Base-by-base conservation (phyloP, 23 tunicate species). In the Aplidium turbinatum region DNA sequence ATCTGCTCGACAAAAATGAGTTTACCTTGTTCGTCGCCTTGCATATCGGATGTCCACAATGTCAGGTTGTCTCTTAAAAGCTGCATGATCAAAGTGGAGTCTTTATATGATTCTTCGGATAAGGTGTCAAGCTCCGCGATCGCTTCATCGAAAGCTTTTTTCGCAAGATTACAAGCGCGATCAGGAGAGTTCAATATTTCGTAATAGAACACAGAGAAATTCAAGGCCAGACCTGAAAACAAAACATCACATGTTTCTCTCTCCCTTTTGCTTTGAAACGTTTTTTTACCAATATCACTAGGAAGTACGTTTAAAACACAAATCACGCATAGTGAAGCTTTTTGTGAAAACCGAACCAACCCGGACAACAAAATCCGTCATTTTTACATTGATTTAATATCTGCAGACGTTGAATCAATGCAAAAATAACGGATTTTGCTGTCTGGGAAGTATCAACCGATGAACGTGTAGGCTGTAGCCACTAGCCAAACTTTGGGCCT, bases 41-140 rank as follows among this genome's bases (percentile, higher is more conserved):
- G 73, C 85, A 77, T 75, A 46, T 80, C 98, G 4, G 92, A 85
- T 0, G 98, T 92, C 98, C 98, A 92, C 79, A 92, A 48, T n/a
- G 93, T 93, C 45, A 93, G 58, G 81, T 93, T 93, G 72, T 93
- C 98, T 1, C 98, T 69, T 2, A 93, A 65, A 11, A 93, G 76
- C 77, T 92, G 98, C 92, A 92, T 84, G 78, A 92, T 92, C 32
- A 85, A 52, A 0, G 92, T 78, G 22, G 92, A 85, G 35, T 92
- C 98, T 48, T 92, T 92, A 78, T 85, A 92, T 13, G 86, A 78
- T 19, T 85, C 93, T 34, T 85, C 93, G 13, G 63, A 55, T 52
- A 92, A 39, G 5, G 78, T 73, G 39, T 92, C 98, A 26, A 92
- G 53, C 53, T 85, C 98, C 19, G 83, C 82, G 22, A 92, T 92